Evolutionary conservation across 2,888 invertebrate genomes (phyloP), one percentile per base, ranked within the genome.

Genomic region (Clusia tigrina): DNA sequence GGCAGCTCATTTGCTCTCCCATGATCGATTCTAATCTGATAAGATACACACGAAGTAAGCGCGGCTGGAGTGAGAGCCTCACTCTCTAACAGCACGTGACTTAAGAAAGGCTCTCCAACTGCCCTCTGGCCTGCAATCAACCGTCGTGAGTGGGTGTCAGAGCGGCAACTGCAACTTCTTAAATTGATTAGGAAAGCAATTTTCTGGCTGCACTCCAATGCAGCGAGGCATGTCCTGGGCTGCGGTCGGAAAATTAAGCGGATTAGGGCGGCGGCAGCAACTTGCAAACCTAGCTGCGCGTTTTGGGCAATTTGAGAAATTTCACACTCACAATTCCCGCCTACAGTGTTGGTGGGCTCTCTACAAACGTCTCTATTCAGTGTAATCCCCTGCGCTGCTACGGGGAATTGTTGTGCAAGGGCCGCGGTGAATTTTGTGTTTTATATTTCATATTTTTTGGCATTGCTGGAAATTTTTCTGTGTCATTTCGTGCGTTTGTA

Each of bases 361-460:
- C 32, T 6, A 62, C 65, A 70, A 67, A 62, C 68, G 62, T 64
- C 52, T 59, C 61, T 61, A 26, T 66, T 55, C 25, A 17, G 15
- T 38, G 1, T 22, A 58, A 12, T 26, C 18, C 17, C 2, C 24
- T 57, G 54, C 46, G 52, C 26, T 15, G 60, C 58, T 69, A 64
- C 12, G n/a, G 61, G 58, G 55, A 62, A 55, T 60, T 73, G 74
- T 69, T 76, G 74, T 71, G 66, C 59, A 74, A 74, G 69, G 65
- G 60, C 62, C 32, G 52, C 52, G 53, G 52, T 52, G 42, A n/a
- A 42, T 42, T 42, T 42, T 63, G 15, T 37, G 46, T 66, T 57
- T 22, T 15, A 20, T 54, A 62, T n/a, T 46, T 37, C 54, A 53
- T 58, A 62, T 60, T 58, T 59, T 18, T 2, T 58, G 42, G 62